Evolutionary conservation across 2,888 invertebrate species (phyloP).

Genomic region (Mamestra brassicae): DNA sequence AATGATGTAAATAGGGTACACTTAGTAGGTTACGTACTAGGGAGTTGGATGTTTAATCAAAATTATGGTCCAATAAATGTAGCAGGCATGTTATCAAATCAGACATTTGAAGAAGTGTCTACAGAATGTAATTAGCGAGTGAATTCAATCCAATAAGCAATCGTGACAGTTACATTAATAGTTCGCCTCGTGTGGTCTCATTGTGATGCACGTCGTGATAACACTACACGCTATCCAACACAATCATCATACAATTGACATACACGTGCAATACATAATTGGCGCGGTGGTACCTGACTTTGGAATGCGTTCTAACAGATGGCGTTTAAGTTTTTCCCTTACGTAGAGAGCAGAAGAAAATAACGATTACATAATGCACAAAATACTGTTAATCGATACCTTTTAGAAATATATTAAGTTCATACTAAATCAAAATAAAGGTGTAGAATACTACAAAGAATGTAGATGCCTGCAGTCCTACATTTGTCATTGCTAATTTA

Average conservation of each 20-base stretch:
- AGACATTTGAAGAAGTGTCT: background rate
- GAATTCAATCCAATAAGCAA: background rate
- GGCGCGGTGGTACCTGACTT: conserved; percentile 22
- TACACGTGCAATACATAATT: conserved; percentile 22
- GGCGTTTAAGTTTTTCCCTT: background rate
- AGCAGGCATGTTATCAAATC: background rate
- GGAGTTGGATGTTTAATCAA: too few species aligned
- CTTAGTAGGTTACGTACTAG: too few species aligned
- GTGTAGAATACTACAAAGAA: too few species aligned
- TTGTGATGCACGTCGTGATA: conserved; percentile 52
- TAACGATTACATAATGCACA: too few species aligned
- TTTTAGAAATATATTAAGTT: too few species aligned
- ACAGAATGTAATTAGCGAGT: background rate
- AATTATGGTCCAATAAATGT: background rate
- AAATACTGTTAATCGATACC: too few species aligned
- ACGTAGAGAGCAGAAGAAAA: background rate
- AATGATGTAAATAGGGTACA: too few species aligned
- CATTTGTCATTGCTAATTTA: background rate
- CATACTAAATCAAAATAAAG: too few species aligned
- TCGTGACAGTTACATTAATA: conserved; percentile 16
- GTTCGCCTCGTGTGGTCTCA: conserved; percentile 53
- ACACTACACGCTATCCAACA: conserved; percentile 16
- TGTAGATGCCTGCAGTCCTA: too few species aligned
- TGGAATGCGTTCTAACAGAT: background rate
- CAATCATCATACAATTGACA: conserved; percentile 22